Conservation (phyloP, 2,888 invertebrate genomes). For the Leucophenga montana region DNA sequence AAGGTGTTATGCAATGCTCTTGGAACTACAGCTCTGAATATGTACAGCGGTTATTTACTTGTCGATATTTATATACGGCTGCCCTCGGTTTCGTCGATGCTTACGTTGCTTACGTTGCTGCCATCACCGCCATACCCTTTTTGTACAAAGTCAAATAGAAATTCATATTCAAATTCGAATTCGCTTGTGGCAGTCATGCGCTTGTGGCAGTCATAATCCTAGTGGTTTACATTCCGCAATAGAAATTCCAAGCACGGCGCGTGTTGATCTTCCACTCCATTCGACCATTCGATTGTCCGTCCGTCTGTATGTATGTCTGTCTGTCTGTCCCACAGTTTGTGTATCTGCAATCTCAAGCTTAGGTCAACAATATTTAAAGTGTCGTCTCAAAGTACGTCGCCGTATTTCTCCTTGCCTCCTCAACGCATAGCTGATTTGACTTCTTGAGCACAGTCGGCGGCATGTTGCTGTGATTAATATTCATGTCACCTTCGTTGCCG, state of each 20-base stretch:
- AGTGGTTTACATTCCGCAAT: background rate
- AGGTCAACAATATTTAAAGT: constrained; percentile 11
- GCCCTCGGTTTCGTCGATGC: too few relatives aligned
- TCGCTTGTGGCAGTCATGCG: background rate
- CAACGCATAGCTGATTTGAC: background rate
- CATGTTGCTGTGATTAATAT: constrained; percentile 22
- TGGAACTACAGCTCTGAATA: background rate
- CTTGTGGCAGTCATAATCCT: constrained; percentile 11
- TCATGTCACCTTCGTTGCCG: constrained; percentile 14
- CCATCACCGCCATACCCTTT: background rate
- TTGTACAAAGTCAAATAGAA: constrained; percentile 17
- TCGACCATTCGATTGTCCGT: background rate
- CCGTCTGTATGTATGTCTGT: too few relatives aligned
- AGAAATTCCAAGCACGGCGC: constrained; percentile 10
- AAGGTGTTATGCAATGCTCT: background rate
- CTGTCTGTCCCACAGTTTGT: too few relatives aligned
- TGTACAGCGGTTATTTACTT: background rate
- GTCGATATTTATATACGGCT: background rate
- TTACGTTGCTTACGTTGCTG: background rate
- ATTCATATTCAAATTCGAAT: constrained; percentile 14
- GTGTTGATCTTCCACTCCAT: background rate
- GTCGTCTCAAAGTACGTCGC: background rate
- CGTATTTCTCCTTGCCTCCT: background rate
- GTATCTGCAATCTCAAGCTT: background rate
- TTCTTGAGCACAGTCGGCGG: background rate